Percentiles rank a stretch among this genome's conserved stretches.
Evolutionary conservation across 2,113 vertebrate species (phyloP).

Genomic region (Canis aureus): DNA sequence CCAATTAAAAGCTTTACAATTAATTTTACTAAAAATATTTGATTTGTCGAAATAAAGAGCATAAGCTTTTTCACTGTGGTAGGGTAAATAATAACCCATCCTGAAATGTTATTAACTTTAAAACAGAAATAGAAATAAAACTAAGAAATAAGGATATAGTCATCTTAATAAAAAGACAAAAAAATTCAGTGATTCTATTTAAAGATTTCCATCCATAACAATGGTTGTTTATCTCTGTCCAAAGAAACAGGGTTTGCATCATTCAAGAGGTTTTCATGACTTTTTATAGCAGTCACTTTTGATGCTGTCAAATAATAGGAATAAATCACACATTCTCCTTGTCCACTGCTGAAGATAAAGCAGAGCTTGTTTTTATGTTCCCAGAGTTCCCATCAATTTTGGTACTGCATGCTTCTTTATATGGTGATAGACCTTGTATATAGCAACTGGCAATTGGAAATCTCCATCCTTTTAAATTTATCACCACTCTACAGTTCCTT

Average conservation of each 20-base stretch:
- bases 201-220: conserved; percentile 50
- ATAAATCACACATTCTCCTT: conserved; percentile 60
- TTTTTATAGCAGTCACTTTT: conserved; percentile 56
- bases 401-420: neutral
- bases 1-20: neutral
- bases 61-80: neutral
- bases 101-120: neutral
- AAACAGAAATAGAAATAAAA: conserved; percentile 1
- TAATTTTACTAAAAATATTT: conserved; percentile 29
- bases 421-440: neutral
- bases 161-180: neutral
- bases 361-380: conserved; percentile 11
- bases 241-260: conserved; percentile 31
- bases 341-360: conserved; percentile 36
- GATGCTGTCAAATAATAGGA: conserved; percentile 56
- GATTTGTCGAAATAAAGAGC: neutral
- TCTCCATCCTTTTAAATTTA: conserved; percentile 38
- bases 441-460: neutral
- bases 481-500: neutral
- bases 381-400: conserved; percentile 41
- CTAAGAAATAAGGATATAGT: neutral
- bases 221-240: conserved; percentile 51
- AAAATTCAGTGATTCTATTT: neutral
- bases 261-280: conserved; percentile 48
- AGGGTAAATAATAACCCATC: neutral